Base-by-base conservation (phyloP, 2,113 vertebrate species). In the Sisor rabdophorus region DNA sequence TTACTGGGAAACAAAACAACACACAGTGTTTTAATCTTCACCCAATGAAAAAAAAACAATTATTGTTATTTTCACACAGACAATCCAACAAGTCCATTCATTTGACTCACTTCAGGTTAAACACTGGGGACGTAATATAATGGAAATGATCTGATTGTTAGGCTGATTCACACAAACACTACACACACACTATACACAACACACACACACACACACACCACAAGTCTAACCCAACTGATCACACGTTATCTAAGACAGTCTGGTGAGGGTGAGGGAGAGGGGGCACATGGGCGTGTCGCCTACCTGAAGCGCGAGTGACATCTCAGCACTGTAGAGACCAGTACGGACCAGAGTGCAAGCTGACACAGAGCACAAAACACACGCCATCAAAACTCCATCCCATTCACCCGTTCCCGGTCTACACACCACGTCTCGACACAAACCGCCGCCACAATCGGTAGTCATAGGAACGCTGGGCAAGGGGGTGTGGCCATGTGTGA, bases 281-380 rank as follows among this genome's bases (percentile, higher is more conserved):
- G 71, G 73, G 71, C 65, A 48, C 81, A 76, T 61, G 79, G 69
- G 54, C 36, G 53, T 75, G 82, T 80, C 68, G 78, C 86, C 86
- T 86, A 87, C 84, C 86, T 85, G 84, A 79, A 78, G 73, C 69
- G 78, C 74, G 81, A 76, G 79, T 77, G 83, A 84, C 80, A 83
- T 85, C 84, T 75, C 80, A 83, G 81, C 79, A 75, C 83, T 81
- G 83, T 77, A 81, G 83, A 81, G 75, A 83, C 77, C n/a, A n/a
- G n/a, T n/a, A 85, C 69, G 82, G 76, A 82, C 79, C 83, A 85
- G 79, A 77, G 77, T 74, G 81, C 81, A 79, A 80, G 73, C 81
- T 82, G 83, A 84, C 83, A 84, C 22, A 72, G 2, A 11, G 54
- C 54, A 79, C 70, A 73, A 54, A 22, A 36, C 44, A 17, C 22